Conservation (phyloP, 2,797 vertebrate genomes). For the Sebastes jordani region DNA sequence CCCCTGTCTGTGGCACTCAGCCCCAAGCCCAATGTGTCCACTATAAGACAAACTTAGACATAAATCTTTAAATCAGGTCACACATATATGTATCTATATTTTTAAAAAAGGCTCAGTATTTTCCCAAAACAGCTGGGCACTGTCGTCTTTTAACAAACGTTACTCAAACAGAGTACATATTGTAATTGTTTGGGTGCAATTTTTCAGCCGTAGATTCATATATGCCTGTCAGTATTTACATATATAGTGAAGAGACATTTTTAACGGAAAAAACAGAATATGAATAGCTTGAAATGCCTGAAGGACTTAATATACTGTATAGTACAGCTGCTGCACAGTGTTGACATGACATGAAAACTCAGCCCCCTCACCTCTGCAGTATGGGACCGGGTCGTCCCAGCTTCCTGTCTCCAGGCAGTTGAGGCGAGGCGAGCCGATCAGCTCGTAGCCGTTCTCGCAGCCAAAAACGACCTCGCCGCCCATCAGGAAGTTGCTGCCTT, state of each 20-base stretch:
- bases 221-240: neutral
- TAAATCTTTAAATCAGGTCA: neutral
- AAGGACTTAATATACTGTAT: neutral
- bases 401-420: conserved; percentile 86
- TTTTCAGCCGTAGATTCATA: neutral
- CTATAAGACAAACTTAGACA: neutral
- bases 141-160: no score
- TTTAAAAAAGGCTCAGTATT: neutral
- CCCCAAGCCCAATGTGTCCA: neutral
- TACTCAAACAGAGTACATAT: no score
- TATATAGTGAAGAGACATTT: neutral
- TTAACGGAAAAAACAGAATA: neutral
- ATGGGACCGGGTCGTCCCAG: conserved; percentile 84
- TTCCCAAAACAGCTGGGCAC: neutral
- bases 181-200: neutral
- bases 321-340: neutral
- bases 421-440: conserved; percentile 81
- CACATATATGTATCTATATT: neutral
- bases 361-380: conserved; percentile 86
- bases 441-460: conserved; percentile 87
- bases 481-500: conserved; percentile 84
- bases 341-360: neutral
- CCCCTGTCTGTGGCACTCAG: neutral
- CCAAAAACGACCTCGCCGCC: conserved; percentile 86
- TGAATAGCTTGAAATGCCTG: neutral